phyloP scores from a whole-genome alignment of 2,888 invertebrate species.

The Plagodis dolabraria region DNA sequence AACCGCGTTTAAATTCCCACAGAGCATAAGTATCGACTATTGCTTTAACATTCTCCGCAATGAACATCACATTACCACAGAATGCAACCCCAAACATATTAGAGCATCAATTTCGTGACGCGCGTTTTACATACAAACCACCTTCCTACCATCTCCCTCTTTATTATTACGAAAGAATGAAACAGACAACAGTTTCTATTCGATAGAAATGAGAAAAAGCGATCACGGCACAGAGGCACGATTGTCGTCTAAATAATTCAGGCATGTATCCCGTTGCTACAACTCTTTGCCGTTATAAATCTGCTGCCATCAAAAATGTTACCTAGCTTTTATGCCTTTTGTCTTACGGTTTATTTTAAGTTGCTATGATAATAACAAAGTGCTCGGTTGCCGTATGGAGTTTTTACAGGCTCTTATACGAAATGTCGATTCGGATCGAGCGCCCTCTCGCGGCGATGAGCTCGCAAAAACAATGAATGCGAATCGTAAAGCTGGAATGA shows the following conservation, averaged over 20 bases:
- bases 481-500: constrained; percentile 70
- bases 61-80: constrained; percentile 56
- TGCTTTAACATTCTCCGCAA: constrained; percentile 19
- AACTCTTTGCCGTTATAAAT: constrained; percentile 52
- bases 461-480: constrained; percentile 75
- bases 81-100: constrained; percentile 66
- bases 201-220: constrained; percentile 77
- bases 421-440: constrained; percentile 79
- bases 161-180: constrained; percentile 40
- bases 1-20: constrained; percentile 8
- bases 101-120: constrained; percentile 66
- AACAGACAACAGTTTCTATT: constrained; percentile 54
- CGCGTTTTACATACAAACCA: constrained; percentile 65
- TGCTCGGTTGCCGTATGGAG: constrained; percentile 54
- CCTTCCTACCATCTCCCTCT: constrained; percentile 49
- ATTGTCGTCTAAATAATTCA: constrained; percentile 84
- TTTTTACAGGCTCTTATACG: constrained; percentile 81
- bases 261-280: constrained; percentile 69
- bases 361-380: background rate
- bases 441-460: constrained; percentile 56
- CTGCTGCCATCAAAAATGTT: constrained; percentile 13
- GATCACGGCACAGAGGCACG: constrained; percentile 79
- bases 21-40: constrained; percentile 18
- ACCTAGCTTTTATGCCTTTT: constrained; percentile 27
- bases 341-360: constrained; percentile 41